phyloP scores from a whole-genome alignment of 1,140 invertebrate species.

The Psilanteris sp. region DNA sequence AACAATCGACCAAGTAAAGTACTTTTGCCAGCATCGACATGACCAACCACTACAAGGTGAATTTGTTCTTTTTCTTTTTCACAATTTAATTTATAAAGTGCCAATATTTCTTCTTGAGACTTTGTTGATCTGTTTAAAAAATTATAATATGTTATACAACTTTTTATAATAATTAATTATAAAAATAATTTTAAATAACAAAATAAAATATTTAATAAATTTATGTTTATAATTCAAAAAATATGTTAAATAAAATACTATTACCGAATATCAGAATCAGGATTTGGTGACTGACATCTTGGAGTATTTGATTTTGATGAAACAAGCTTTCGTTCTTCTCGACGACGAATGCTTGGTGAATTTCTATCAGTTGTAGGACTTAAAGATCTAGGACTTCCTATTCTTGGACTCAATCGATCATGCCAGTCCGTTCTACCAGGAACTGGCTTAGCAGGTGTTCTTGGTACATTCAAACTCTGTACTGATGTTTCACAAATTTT shows the following conservation, averaged over 20 bases:
- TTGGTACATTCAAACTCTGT: constrained; percentile 64
- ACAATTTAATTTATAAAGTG: constrained; percentile 87
- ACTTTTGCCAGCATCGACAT: constrained; percentile 99
- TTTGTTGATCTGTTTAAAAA: constrained; percentile 71
- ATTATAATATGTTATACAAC: too few species aligned
- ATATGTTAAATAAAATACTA: too few species aligned
- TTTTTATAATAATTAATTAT: too few species aligned
- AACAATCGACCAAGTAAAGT: constrained; percentile 98
- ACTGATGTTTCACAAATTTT: constrained; percentile 71
- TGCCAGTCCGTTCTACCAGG: constrained; percentile 66
- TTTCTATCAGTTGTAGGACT: constrained; percentile 69
- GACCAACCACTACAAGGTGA: constrained; percentile 97
- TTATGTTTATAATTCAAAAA: too few species aligned
- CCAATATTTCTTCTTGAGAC: constrained; percentile 80
- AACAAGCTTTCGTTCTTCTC: constrained; percentile 65
- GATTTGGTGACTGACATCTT: constrained; percentile 83
- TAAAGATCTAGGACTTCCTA: constrained; percentile 67
- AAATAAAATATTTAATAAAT: too few species aligned
- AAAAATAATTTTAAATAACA: too few species aligned
- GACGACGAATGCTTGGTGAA: constrained; percentile 68
- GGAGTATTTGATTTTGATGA: constrained; percentile 71
- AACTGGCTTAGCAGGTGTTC: constrained; percentile 71
- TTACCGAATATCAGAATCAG: constrained; percentile 69
- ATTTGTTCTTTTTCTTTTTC: constrained; percentile 90
- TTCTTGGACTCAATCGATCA: constrained; percentile 65